These are phyloP conservation scores for Stigmatopora nigra DNA, from an alignment of 2,113 vertebrate species.

Conservation along the genomic window DNA sequence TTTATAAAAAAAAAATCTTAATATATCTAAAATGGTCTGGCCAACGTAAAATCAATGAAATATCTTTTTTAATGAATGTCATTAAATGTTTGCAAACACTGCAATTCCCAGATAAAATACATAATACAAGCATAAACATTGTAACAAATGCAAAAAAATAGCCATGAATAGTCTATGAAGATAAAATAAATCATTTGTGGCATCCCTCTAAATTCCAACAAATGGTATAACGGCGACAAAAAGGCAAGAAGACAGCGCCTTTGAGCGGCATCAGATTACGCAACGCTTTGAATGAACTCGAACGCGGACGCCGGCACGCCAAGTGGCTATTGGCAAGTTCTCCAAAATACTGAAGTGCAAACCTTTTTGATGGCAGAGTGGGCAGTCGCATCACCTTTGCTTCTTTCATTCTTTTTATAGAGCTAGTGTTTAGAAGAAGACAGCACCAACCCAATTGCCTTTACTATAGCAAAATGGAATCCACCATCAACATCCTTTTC, in stretches of 20 bases:
- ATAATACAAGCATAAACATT: too few relatives aligned
- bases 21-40: too few relatives aligned
- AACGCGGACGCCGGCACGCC: constrained; percentile 40
- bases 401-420: constrained; percentile 61
- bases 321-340: constrained; percentile 60
- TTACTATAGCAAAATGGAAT: too few relatives aligned
- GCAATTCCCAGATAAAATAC: too few relatives aligned
- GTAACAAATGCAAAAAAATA: too few relatives aligned
- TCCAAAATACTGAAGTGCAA: constrained; percentile 59
- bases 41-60: too few relatives aligned
- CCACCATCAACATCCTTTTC: too few relatives aligned
- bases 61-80: too few relatives aligned
- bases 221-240: constrained; percentile 1
- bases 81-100: too few relatives aligned
- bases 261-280: constrained; percentile 33
- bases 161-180: too few relatives aligned
- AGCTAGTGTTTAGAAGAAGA: constrained; percentile 40
- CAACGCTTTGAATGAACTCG: constrained; percentile 53
- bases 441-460: constrained; percentile 14
- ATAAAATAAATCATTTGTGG: too few relatives aligned
- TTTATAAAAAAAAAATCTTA: too few relatives aligned
- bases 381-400: constrained; percentile 60
- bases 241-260: constrained; percentile 8
- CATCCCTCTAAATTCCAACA: not conserved
- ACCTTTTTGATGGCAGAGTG: constrained; percentile 54